Evolutionary conservation across 2,113 vertebrate genomes (phyloP).

Genomic region (Madoqua kirkii): DNA sequence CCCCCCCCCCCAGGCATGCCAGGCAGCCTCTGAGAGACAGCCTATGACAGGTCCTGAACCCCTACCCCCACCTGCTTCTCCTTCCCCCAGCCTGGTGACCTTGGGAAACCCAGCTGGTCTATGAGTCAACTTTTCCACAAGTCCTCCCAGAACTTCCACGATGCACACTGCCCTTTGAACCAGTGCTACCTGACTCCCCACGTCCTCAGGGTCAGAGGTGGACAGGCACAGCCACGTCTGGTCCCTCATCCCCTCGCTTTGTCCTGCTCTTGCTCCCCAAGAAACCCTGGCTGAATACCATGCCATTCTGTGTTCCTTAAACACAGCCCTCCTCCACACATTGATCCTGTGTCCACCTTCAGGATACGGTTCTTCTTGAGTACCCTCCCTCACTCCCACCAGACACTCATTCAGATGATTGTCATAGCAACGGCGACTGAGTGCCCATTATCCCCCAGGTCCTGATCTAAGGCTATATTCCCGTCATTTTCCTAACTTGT

Average conservation of each 20-base stretch:
- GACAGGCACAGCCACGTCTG: accelerated
- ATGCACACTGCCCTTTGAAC: too few species aligned
- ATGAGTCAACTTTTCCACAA: accelerated
- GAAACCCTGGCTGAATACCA: background rate
- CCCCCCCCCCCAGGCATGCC: background rate
- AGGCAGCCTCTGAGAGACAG: background rate
- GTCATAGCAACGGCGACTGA: background rate
- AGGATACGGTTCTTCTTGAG: background rate
- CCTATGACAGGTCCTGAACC: background rate
- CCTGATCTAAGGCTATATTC: background rate
- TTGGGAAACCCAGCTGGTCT: background rate
- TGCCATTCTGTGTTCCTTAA: background rate
- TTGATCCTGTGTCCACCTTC: background rate
- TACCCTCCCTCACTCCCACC: background rate
- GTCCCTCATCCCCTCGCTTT: background rate
- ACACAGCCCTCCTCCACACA: background rate
- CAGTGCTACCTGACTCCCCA: background rate
- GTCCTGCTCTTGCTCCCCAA: background rate
- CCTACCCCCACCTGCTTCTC: background rate
- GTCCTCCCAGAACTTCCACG: background rate
- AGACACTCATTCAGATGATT: background rate
- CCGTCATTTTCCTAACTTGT: accelerated
- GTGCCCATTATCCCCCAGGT: background rate
- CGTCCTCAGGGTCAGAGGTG: accelerated
- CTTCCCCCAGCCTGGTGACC: background rate